Conservation (phyloP, 2,113 vertebrate species). For the Antidorcas marsupialis region DNA sequence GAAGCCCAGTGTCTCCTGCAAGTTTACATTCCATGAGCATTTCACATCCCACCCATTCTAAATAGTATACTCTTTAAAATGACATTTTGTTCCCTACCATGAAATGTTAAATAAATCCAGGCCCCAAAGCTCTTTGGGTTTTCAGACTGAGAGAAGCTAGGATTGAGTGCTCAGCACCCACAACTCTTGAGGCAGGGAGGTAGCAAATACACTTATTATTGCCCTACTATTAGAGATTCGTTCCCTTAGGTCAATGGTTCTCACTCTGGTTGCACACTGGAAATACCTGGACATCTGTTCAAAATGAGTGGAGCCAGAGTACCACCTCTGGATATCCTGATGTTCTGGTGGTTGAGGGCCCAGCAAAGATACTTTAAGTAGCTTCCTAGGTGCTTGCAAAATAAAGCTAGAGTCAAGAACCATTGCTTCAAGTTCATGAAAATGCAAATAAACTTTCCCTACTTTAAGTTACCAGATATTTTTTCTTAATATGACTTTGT, state of each 20-base stretch:
- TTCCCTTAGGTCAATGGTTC: not conserved
- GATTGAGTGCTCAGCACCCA: not conserved
- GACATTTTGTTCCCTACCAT: constrained; percentile 17
- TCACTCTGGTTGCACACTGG: not conserved
- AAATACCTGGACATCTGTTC: constrained; percentile 13
- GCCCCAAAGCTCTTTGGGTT: not conserved
- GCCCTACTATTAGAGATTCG: not conserved
- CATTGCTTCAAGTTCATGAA: not conserved
- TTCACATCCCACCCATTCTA: constrained; percentile 23
- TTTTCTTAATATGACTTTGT: constrained; percentile 13
- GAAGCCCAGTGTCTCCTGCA: constrained; percentile 4
- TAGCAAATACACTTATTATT: not conserved
- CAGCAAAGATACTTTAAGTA: not conserved
- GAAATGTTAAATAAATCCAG: constrained; percentile 58
- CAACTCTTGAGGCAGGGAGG: not conserved
- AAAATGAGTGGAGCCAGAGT: not conserved
- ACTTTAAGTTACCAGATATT: not conserved
- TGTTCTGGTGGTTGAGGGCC: not conserved
- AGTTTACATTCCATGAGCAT: constrained; percentile 38
- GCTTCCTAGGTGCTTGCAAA: not conserved
- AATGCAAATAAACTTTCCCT: constrained; percentile 6
- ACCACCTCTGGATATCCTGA: not conserved
- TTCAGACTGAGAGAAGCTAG: not conserved
- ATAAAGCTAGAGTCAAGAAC: not conserved
- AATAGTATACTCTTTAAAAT: constrained; percentile 45